Base-by-base conservation (phyloP, 2,113 vertebrate genomes). In the Aptenodytes forsteri region DNA sequence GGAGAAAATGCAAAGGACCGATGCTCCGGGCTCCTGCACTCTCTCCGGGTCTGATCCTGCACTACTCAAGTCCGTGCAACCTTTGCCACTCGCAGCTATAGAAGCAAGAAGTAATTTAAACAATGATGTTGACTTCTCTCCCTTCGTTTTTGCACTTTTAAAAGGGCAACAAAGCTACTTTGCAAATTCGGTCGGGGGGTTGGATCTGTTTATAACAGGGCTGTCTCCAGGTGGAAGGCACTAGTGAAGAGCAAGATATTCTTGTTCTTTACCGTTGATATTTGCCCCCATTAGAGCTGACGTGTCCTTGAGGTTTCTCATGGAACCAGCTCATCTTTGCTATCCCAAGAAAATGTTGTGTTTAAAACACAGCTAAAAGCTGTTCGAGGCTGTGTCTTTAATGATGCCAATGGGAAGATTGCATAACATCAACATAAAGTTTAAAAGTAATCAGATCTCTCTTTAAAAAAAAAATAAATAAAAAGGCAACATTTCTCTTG, bases 111-210 rank as follows among this genome's bases (percentile, higher is more conserved):
- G 42, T 62, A 78, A 71, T 71, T 11, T 32, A 69, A 65, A 20
- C 50, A 36, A 1, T 14, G 6, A 1, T 14, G 6, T 36, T 59
- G 36, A 59, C 34, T 76, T 67, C 16, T 52, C 14, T 23, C 3
- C 20, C 25, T 78, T 78, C 3, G 2, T 29, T 92, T 81, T 58
- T 61, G 7, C 38, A 32, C 50, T 92, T 83, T 66, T n/a, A 47
- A 71, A 80, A 73, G 13, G 14, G 18, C 27, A 46, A 58, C 0
- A 1, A 70, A 15, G 16, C 9, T 64, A 11, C 25, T 55, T 92
- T n/a, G 21, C 23, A 56, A 38, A 64, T 65, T 55, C 44, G 46
- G 6, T 21, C 0, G 0, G 26, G 14, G 23, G 17, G 3, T 10
- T 54, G 67, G 26, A 47, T 66, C 42, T 91, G 34, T 70, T 88